A percentile compares a stretch with the other conserved stretches of the same genome.
These are phyloP conservation scores for Ophthalmolycus amberensis DNA, from an alignment of 2,113 vertebrate species.

Conservation along the genomic window DNA sequence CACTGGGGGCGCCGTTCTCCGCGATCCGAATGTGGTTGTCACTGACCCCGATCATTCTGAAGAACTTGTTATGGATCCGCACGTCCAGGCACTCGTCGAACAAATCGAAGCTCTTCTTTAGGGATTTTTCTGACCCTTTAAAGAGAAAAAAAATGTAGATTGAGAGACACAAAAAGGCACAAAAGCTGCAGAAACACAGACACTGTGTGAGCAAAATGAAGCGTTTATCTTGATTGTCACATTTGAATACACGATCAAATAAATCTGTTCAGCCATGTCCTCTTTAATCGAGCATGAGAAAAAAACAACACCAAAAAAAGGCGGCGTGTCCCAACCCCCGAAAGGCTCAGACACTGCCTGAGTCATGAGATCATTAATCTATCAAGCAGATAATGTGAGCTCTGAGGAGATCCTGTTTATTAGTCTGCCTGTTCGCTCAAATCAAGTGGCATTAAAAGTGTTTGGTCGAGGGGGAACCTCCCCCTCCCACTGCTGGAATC, in stretches of 20 bases:
- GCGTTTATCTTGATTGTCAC: slow-evolving; percentile 4
- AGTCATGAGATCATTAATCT: slow-evolving; percentile 75
- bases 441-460: not conserved
- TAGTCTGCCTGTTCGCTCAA: not conserved
- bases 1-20: slow-evolving; percentile 66
- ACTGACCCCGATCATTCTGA: slow-evolving; percentile 80
- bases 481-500: not conserved
- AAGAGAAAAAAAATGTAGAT: not conserved
- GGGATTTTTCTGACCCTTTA: slow-evolving; percentile 81
- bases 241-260: slow-evolving; percentile 36
- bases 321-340: slow-evolving; percentile 20
- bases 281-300: slow-evolving; percentile 53
- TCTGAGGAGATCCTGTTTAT: slow-evolving; percentile 29
- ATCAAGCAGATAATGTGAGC: slow-evolving; percentile 61
- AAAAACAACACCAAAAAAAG: slow-evolving; percentile 21
- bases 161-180: not conserved
- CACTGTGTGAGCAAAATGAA: not conserved
- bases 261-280: slow-evolving; percentile 27
- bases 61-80: slow-evolving; percentile 85
- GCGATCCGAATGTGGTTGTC: slow-evolving; percentile 84
- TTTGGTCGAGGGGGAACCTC: not conserved
- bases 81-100: slow-evolving; percentile 83
- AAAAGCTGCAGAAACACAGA: not conserved
- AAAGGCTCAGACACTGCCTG: slow-evolving; percentile 58
- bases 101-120: slow-evolving; percentile 84